Evolutionary conservation across 2,888 invertebrate species (phyloP), one percentile per base, ranked within the genome.

Genomic region (Choristoneura rosaceana): DNA sequence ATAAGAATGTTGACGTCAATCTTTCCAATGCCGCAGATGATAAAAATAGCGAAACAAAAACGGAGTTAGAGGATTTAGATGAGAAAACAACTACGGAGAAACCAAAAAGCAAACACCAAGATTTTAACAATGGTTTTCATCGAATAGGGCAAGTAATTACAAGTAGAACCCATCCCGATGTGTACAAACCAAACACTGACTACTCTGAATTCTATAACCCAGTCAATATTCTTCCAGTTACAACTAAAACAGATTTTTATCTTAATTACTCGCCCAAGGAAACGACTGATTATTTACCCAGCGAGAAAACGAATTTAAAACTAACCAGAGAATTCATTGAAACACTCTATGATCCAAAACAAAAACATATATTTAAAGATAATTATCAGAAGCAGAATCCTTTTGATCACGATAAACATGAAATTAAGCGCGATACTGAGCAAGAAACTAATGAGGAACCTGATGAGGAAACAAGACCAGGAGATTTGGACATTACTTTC

Each of bases 111-210:
- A 5, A 77, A 80, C 43, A 77, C 82, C 68, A 25, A 47, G 80
- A 83, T 71, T 75, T 85, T 60, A 76, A 76, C 47, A 80, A 87
- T 59, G 80, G 83, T 12, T 87, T 87, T 74, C 80, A 87, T 43
- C 80, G 84, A 75, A 71, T 88, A 63, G 79, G 82, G 12, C 84
- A 87, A 74, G 87, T 86, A 63, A 79, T 86, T 47, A 83, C 83
- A 78, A 75, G 81, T 45, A 84, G 86, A 47, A 83, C 87, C 7
- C 85, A 89, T 76, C 87, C 89, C 38, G 69, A 76, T 25, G 73
- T 67, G 63, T 69, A 73, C 59, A 63, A 70, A n/a, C 74, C 78
- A 8, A 80, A 80, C 59, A 77, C 76, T 14, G 80, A 84, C 65
- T 82, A 84, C 67, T 81, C 78, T 61, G 75, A 82, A 74, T 81